These are phyloP conservation scores for Xestoiulus laeticollis DNA, from an alignment of 2,888 invertebrate genomes.

Conservation along the genomic window DNA sequence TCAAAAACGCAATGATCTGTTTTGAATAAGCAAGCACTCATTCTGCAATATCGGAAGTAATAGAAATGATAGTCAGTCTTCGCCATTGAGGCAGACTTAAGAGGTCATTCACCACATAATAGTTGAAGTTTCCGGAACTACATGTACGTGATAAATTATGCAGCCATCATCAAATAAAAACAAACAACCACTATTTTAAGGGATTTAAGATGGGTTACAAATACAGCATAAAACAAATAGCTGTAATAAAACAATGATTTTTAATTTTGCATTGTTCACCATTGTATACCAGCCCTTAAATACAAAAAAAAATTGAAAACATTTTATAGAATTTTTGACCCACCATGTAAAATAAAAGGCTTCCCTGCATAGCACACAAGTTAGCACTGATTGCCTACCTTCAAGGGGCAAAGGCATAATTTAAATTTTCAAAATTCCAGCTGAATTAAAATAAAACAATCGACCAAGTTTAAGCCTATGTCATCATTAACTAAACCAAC, in stretches of 20 bases:
- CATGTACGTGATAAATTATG: neutral
- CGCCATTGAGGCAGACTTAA: neutral
- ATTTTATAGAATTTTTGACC: too few relatives aligned
- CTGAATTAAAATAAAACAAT: too few relatives aligned
- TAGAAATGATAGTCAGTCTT: neutral
- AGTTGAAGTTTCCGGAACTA: neutral
- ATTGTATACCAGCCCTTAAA: too few relatives aligned
- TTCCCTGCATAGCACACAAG: neutral
- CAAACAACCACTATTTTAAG: neutral
- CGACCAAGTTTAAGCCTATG: too few relatives aligned
- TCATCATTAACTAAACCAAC: too few relatives aligned
- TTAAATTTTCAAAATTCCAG: too few relatives aligned
- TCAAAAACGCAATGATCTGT: conserved; percentile 13
- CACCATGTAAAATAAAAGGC: neutral
- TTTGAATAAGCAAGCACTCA: conserved; percentile 14
- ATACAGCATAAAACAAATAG: too few relatives aligned
- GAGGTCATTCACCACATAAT: neutral
- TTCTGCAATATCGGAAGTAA: neutral
- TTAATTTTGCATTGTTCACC: too few relatives aligned
- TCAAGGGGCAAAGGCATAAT: neutral
- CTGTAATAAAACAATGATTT: too few relatives aligned
- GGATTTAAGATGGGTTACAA: neutral
- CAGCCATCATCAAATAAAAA: neutral
- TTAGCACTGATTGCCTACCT: neutral
- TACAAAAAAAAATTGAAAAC: too few relatives aligned